These are phyloP conservation scores for Nematostella vectensis DNA, from an alignment of 92 coral and sea anemone genomes.

Conservation along the genomic window DNA sequence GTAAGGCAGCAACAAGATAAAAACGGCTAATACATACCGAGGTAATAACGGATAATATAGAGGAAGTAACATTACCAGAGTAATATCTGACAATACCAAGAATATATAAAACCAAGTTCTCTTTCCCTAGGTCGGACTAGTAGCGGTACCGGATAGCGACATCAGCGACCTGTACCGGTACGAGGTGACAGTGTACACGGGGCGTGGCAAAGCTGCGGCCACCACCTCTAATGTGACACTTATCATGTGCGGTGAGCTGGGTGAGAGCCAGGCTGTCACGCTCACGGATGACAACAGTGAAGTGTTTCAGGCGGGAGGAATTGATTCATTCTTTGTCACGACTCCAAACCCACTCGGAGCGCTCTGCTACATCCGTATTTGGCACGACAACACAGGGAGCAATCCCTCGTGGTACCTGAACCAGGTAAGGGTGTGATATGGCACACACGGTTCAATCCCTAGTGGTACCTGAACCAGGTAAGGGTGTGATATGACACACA, in stretches of 20 bases:
- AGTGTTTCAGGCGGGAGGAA: constrained; percentile 61
- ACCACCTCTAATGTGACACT: constrained; percentile 78
- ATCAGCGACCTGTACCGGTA: constrained; percentile 60
- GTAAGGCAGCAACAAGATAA: too few species aligned
- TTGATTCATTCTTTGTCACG: constrained; percentile 82
- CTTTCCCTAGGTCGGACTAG: constrained; percentile 53
- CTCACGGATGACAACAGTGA: constrained; percentile 49
- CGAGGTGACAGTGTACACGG: constrained; percentile 86
- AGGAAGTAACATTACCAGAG: too few species aligned
- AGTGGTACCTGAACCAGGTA: too few species aligned
- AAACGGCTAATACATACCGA: too few species aligned
- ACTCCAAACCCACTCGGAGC: constrained; percentile 71
- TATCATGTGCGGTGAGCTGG: constrained; percentile 74
- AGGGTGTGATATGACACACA: too few species aligned
- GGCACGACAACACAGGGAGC: constrained; percentile 91
- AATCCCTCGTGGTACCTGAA: constrained; percentile 85
- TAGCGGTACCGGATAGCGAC: constrained; percentile 67
- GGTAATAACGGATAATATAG: too few species aligned
- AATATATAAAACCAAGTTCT: too few species aligned
- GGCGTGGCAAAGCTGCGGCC: constrained; percentile 62
- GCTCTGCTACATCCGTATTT: constrained; percentile 72
- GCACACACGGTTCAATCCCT: too few species aligned
- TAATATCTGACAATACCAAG: too few species aligned
- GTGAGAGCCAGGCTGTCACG: constrained; percentile 60
- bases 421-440: too few species aligned